A percentile compares a stretch with the other conserved stretches of the same genome.
Evolutionary conservation across 2,888 invertebrate species (phyloP).

Genomic region (Drosophila antonietae): DNA sequence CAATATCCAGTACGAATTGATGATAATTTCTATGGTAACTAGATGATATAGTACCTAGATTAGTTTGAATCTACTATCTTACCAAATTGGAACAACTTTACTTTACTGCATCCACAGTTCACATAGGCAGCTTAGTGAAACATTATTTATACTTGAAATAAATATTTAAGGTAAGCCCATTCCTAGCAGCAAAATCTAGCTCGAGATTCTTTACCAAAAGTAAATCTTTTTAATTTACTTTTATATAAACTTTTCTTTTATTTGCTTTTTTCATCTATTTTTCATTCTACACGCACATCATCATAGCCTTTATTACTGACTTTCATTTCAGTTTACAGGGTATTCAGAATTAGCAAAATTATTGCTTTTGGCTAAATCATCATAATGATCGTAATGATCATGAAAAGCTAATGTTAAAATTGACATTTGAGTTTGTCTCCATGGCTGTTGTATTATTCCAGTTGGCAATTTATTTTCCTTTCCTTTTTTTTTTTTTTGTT

Average conservation of each 20-base stretch:
- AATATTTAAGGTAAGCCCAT: no score
- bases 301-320: not conserved
- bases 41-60: no score
- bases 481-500: not conserved
- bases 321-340: not conserved
- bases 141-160: no score
- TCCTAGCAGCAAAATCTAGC: not conserved
- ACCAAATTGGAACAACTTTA: no score
- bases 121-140: no score
- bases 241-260: no score
- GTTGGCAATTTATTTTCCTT: conserved; percentile 7
- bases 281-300: not conserved
- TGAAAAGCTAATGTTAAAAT: conserved; percentile 44
- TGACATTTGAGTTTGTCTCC: conserved; percentile 26
- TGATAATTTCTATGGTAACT: no score
- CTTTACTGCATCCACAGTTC: no score
- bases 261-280: not conserved
- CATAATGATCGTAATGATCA: conserved; percentile 39
- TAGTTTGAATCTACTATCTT: no score
- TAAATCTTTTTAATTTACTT: no score
- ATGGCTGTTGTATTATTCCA: conserved; percentile 2
- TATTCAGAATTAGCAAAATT: conserved; percentile 37
- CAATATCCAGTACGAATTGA: not conserved
- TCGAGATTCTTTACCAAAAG: not conserved
- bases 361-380: conserved; percentile 24